Percentiles rank a stretch among this genome's conserved stretches.
These are phyloP conservation scores for Macquaria ambigua DNA, from an alignment of 2,113 vertebrate genomes.

Conservation along the genomic window DNA sequence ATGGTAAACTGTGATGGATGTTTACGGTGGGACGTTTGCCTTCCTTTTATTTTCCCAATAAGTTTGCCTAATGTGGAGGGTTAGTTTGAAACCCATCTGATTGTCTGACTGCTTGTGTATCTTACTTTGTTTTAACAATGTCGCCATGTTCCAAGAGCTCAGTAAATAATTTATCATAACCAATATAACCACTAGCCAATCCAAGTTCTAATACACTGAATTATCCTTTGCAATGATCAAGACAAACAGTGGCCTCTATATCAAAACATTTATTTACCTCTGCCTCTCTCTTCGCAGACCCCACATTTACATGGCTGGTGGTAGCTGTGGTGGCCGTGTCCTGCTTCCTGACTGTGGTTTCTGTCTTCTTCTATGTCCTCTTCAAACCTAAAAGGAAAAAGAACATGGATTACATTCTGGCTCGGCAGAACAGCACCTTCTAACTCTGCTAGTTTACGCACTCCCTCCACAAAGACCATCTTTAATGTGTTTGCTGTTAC, in stretches of 20 bases:
- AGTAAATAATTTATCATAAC: not conserved
- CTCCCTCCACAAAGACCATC: not conserved
- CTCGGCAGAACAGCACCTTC: constrained; percentile 70
- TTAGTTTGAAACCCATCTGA: too few species aligned
- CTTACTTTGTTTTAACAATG: not conserved
- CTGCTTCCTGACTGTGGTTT: constrained; percentile 65
- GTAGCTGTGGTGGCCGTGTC: not conserved
- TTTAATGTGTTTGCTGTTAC: not conserved
- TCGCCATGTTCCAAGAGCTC: not conserved
- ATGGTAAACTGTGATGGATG: too few species aligned
- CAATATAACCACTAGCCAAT: too few species aligned
- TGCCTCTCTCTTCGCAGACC: constrained; percentile 36
- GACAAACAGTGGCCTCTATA: not conserved
- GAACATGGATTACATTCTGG: constrained; percentile 71
- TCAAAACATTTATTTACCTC: not conserved
- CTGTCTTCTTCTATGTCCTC: constrained; percentile 61
- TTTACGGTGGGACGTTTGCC: too few species aligned
- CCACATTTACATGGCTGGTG: constrained; percentile 65
- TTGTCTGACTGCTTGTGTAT: not conserved
- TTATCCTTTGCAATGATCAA: not conserved
- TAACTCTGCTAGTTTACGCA: constrained; percentile 1
- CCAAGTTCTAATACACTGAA: not conserved
- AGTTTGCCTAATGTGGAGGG: too few species aligned
- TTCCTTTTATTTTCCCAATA: too few species aligned
- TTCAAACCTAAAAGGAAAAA: constrained; percentile 60